These are phyloP conservation scores for Dendropsophus ebraccatus DNA, from an alignment of 2,113 vertebrate genomes.

Conservation along the genomic window DNA sequence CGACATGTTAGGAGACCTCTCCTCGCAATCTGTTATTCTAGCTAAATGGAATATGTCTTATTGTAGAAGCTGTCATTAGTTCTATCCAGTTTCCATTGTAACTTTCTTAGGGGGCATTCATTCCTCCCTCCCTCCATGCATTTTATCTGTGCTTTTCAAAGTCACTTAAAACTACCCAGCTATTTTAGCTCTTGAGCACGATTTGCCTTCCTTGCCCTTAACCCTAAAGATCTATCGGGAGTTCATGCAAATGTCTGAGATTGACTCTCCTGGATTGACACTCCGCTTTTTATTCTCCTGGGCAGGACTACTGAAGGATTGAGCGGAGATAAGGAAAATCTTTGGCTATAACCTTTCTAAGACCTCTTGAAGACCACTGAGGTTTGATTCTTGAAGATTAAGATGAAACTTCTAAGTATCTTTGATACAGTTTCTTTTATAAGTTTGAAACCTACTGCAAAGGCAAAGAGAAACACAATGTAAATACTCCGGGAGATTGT, in stretches of 20 bases:
- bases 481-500: no score
- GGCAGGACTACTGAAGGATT: conserved; percentile 51
- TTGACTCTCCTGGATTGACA: conserved; percentile 49
- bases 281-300: conserved; percentile 36
- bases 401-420: conserved; percentile 50
- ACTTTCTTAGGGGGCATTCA: neutral
- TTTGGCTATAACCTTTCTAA: conserved; percentile 50
- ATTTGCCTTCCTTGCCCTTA: conserved; percentile 40
- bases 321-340: conserved; percentile 46
- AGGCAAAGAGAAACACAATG: neutral
- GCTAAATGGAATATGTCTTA: neutral
- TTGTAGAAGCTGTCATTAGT: neutral
- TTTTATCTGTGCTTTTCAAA: conserved; percentile 34
- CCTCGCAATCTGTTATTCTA: neutral
- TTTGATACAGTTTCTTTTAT: conserved; percentile 40
- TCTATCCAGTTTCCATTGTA: neutral
- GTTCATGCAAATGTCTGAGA: conserved; percentile 54
- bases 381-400: conserved; percentile 47
- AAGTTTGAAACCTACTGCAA: conserved; percentile 37
- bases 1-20: no score
- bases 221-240: conserved; percentile 17
- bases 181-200: conserved; percentile 9
- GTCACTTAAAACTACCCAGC: conserved; percentile 26
- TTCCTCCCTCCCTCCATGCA: neutral
- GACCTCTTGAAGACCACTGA: conserved; percentile 28